Conservation (phyloP, 2,797 vertebrate genomes). For the Thamnophis elegans region DNA sequence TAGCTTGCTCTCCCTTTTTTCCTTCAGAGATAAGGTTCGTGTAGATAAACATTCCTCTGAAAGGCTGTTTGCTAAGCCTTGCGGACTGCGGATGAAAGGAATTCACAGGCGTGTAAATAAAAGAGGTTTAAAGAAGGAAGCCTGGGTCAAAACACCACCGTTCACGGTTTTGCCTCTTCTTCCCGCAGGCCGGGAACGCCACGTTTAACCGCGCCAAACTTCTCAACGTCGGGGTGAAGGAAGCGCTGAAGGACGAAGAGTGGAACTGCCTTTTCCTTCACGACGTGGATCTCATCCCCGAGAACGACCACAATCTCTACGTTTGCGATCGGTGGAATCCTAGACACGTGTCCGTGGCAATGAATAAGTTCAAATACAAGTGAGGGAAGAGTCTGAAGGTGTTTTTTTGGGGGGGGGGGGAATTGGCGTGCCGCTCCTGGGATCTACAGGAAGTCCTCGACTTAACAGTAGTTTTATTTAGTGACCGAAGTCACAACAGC, state of each 20-base stretch:
- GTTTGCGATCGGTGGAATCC: conserved; percentile 89
- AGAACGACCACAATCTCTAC: conserved; percentile 97
- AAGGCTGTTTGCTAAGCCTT: too few relatives aligned
- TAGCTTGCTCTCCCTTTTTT: too few relatives aligned
- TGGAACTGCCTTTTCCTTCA: conserved; percentile 95
- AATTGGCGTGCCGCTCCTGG: neutral
- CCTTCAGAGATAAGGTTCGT: too few relatives aligned
- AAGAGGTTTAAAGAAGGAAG: too few relatives aligned
- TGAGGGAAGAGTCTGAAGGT: conserved; percentile 47
- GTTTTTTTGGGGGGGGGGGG: too few relatives aligned
- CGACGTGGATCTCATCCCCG: conserved; percentile 91
- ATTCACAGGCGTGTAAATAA: too few relatives aligned
- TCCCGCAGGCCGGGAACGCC: conserved; percentile 83
- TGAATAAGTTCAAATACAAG: conserved; percentile 98
- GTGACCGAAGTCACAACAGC: too few relatives aligned
- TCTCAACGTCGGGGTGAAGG: conserved; percentile 91
- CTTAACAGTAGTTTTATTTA: neutral
- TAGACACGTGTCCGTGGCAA: conserved; percentile 90
- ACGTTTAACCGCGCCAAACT: conserved; percentile 96
- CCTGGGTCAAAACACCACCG: too few relatives aligned
- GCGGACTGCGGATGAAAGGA: too few relatives aligned
- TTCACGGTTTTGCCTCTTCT: too few relatives aligned
- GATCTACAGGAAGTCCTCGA: neutral
- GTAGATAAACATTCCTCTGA: too few relatives aligned
- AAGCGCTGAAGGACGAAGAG: conserved; percentile 90